A percentile compares a stretch with the other conserved stretches of the same genome.
These are phyloP conservation scores for Maconellicoccus hirsutus DNA, from an alignment of 1,140 invertebrate genomes.

Conservation along the genomic window DNA sequence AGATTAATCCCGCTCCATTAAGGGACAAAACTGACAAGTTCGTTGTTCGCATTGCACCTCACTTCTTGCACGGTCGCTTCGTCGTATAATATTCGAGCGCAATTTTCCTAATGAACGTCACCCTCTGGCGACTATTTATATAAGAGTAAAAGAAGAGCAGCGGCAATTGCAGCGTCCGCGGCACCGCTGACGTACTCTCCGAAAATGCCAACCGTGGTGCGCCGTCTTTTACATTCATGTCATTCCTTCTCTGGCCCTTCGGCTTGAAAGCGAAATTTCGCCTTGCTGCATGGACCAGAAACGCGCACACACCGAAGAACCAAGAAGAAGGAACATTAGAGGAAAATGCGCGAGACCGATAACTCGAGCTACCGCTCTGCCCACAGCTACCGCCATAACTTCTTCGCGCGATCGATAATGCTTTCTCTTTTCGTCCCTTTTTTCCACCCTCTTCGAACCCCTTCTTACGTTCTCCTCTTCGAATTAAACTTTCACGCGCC, in stretches of 20 bases:
- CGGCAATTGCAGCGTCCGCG: neutral
- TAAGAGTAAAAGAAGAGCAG: conserved; percentile 12
- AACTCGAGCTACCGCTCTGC: conserved; percentile 12
- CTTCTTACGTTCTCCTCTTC: neutral
- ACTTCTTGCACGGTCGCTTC: neutral
- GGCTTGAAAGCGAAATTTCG: conserved; percentile 12
- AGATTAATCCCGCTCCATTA: conserved; percentile 22
- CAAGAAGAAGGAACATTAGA: neutral
- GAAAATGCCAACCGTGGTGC: conserved; percentile 12
- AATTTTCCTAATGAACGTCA: conserved; percentile 22
- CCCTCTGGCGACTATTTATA: conserved; percentile 22
- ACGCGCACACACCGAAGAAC: neutral
- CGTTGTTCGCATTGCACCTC: conserved; percentile 15
- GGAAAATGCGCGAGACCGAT: conserved; percentile 17
- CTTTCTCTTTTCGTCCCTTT: conserved; percentile 13
- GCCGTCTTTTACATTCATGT: conserved; percentile 20
- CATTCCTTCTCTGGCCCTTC: neutral
- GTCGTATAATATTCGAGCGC: conserved; percentile 17
- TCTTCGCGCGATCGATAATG: neutral
- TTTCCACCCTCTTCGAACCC: neutral
- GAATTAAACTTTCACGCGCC: conserved; percentile 22
- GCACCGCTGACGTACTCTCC: neutral
- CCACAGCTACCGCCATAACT: conserved; percentile 14
- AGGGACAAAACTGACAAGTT: conserved; percentile 21
- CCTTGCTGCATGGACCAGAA: neutral